Evolutionary conservation across 1,140 invertebrate species (phyloP).

Genomic region (Cheumatopsyche charites): DNA sequence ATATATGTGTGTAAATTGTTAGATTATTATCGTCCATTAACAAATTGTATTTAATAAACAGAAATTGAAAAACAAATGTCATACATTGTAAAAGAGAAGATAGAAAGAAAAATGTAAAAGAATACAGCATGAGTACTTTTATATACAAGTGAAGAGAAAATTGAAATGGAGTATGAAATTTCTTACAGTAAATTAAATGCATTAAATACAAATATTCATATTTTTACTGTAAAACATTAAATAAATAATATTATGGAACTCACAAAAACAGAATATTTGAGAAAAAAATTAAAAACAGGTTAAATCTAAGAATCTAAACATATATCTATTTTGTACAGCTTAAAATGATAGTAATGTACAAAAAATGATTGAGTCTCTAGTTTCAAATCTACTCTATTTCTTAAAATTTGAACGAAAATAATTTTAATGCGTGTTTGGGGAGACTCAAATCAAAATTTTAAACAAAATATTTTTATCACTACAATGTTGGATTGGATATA

Average conservation of each 20-base stretch:
- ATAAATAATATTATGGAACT: too few relatives aligned
- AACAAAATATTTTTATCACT: neutral
- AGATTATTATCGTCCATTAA: too few relatives aligned
- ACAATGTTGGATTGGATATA: conserved; percentile 14
- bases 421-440: too few relatives aligned
- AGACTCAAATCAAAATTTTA: conserved; percentile 3
- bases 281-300: neutral
- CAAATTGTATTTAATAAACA: too few relatives aligned
- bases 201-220: conserved; percentile 10
- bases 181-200: neutral
- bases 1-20: too few relatives aligned
- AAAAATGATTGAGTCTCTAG: conserved; percentile 20
- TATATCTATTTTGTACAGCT: conserved; percentile 25
- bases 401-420: too few relatives aligned
- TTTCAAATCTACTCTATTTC: conserved; percentile 12
- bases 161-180: too few relatives aligned
- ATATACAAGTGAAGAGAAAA: too few relatives aligned
- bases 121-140: too few relatives aligned
- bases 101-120: too few relatives aligned
- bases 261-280: neutral
- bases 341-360: conserved; percentile 21
- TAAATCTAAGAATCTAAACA: neutral
- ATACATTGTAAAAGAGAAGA: too few relatives aligned
- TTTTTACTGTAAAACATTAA: neutral
- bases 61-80: too few relatives aligned